Conservation (phyloP, 1,140 invertebrate genomes). For the Camponotus floridanus region DNA sequence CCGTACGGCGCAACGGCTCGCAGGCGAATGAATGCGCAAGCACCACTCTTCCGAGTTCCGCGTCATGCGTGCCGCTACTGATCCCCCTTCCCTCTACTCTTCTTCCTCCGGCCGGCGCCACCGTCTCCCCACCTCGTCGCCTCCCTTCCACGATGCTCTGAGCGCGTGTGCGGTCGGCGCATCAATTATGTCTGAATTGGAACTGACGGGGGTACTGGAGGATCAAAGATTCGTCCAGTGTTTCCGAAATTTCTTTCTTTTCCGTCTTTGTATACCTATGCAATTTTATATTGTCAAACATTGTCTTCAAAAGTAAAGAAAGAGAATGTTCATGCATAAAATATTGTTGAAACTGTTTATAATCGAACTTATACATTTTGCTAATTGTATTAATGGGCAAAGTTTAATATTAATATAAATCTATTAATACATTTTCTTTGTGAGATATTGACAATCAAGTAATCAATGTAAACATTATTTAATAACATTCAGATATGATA, state of each 20-base stretch:
- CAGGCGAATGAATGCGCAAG: slow-evolving; percentile 68
- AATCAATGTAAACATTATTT: background rate
- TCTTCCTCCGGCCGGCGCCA: slow-evolving; percentile 39
- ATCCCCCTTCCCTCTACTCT: background rate
- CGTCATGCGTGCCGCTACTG: slow-evolving; percentile 63
- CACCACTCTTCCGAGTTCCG: slow-evolving; percentile 73
- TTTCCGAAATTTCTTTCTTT: background rate
- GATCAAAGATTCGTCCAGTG: background rate
- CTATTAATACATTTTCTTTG: background rate
- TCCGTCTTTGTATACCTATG: background rate
- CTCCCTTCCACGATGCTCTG: slow-evolving; percentile 15
- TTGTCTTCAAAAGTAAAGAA: too few relatives aligned
- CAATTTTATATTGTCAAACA: too few relatives aligned
- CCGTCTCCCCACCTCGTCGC: background rate
- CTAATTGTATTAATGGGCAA: too few relatives aligned
- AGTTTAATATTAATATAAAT: too few relatives aligned
- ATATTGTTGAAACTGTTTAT: too few relatives aligned
- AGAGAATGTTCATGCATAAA: too few relatives aligned
- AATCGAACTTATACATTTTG: too few relatives aligned
- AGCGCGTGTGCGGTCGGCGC: slow-evolving; percentile 67
- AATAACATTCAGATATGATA: background rate
- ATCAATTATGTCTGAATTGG: slow-evolving; percentile 69
- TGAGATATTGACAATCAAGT: background rate
- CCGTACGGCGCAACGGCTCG: slow-evolving; percentile 64
- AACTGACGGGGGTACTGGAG: slow-evolving; percentile 9